A percentile compares a stretch with the other conserved stretches of the same genome.
Conservation (phyloP, 2,888 invertebrate species). For the Dysmachus trigonus region DNA sequence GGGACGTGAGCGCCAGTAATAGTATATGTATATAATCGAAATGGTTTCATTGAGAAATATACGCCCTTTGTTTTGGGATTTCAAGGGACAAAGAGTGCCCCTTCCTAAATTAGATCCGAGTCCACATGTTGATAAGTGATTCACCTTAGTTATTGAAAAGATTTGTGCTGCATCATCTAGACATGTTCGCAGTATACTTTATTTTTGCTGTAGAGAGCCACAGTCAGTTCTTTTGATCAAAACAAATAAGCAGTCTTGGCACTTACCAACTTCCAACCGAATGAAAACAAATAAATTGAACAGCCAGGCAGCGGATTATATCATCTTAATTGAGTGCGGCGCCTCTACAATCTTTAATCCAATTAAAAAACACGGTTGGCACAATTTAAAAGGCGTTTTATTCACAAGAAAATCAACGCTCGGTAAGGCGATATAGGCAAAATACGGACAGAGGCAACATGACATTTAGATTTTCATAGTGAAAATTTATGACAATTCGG, state of each 20-base stretch:
- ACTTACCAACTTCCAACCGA: background rate
- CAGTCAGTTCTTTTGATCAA: background rate
- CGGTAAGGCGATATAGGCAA: background rate
- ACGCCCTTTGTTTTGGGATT: background rate
- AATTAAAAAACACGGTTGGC: background rate
- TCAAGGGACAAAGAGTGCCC: background rate
- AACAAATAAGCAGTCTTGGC: background rate
- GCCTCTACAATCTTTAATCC: background rate
- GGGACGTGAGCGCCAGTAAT: background rate
- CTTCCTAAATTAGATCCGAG: background rate
- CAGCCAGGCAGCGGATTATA: background rate
- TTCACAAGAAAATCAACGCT: background rate
- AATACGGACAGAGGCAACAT: background rate
- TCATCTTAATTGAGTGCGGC: background rate
- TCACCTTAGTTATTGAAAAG: background rate
- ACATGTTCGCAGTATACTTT: background rate
- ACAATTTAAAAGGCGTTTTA: background rate
- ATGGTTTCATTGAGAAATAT: background rate
- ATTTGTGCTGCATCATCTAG: background rate
- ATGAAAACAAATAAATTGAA: background rate
- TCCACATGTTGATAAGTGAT: too few relatives aligned
- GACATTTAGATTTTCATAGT: background rate
- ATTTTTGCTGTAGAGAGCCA: background rate
- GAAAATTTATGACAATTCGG: background rate
- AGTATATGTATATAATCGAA: background rate